phyloP scores from a whole-genome alignment of 2,888 invertebrate genomes.

The Acleris sparsana region DNA sequence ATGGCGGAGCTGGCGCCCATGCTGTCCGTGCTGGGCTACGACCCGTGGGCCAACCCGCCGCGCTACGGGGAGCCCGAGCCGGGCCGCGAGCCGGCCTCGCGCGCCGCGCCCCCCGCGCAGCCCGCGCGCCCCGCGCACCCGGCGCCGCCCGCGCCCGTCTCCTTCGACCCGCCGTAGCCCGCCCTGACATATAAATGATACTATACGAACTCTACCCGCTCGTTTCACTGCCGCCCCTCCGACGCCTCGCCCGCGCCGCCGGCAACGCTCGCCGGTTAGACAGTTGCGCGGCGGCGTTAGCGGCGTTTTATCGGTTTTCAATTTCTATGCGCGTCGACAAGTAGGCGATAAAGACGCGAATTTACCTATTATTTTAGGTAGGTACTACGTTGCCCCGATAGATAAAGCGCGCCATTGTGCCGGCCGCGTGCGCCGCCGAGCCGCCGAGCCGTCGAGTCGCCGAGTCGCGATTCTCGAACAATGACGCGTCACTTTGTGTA shows the following conservation, averaged over 20 bases:
- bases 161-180: background rate
- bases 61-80: conserved; percentile 90
- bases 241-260: too few relatives aligned
- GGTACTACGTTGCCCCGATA: background rate
- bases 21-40: conserved; percentile 96
- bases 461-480: background rate
- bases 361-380: conserved; percentile 5
- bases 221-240: too few relatives aligned
- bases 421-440: background rate
- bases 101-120: conserved; percentile 71
- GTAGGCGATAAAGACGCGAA: background rate
- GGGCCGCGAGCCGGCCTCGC: conserved; percentile 65
- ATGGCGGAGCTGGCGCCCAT: conserved; percentile 98
- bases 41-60: conserved; percentile 98
- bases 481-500: too few relatives aligned
- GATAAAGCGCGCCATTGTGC: background rate
- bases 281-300: background rate
- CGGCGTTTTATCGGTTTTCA: conserved; percentile 6
- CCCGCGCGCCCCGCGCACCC: conserved; percentile 22
- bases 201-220: too few relatives aligned
- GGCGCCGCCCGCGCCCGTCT: conserved; percentile 15
- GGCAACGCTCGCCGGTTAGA: too few relatives aligned
- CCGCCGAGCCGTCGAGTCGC: background rate
- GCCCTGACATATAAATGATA: background rate
- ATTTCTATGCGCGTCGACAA: conserved; percentile 1